Evolutionary conservation across 2,888 invertebrate genomes (phyloP), one percentile per base, ranked within the genome.

Genomic region (Oscheius myriophilus): DNA sequence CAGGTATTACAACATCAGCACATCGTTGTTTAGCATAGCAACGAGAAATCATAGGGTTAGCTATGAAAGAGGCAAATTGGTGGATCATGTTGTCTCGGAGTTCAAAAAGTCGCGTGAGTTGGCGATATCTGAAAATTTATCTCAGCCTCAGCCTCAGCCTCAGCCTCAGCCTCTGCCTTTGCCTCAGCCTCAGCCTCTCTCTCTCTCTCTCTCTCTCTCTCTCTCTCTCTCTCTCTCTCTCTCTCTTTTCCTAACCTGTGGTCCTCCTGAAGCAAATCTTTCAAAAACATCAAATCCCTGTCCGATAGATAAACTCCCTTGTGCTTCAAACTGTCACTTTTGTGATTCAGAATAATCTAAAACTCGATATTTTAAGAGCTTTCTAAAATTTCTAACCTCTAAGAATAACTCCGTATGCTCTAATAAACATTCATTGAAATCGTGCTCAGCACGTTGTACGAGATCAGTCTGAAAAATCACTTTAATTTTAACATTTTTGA

Each of bases 11-110:
- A 12, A 73, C 51, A 61, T 79, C 79, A 16, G 72, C 69, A 68
- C 81, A 81, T 18, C 72, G 57, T 16, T 51, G 66, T 43, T 68
- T 69, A 11, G 73, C 70, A 2, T 69, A 67, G 67, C 81, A 81
- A 23, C 70, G 65, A 2, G 73, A 53, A 26, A 71, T 67, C 26
- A 71, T 66, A 6, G 78, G 74, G 12, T 65, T 58, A 1, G 71
- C 61, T 21, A 76, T 55, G 53, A 79, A 79, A 33, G 70, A 64
- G 18, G 72, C 69, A 45, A 72, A 62, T 87, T 95, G 95, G 85
- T 95, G 93, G 71, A 97, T 90, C 91, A 96, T 93, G 79, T 95
- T 90, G 87, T 95, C 94, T 74, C 97, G 90, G 87, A 96, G 95
- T 88, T 95, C 95, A 89, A 95, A 95, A 87, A 96, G 90, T 67